Evolutionary conservation across 1,140 invertebrate species (phyloP).

Genomic region (Zaprionus tsacasi): DNA sequence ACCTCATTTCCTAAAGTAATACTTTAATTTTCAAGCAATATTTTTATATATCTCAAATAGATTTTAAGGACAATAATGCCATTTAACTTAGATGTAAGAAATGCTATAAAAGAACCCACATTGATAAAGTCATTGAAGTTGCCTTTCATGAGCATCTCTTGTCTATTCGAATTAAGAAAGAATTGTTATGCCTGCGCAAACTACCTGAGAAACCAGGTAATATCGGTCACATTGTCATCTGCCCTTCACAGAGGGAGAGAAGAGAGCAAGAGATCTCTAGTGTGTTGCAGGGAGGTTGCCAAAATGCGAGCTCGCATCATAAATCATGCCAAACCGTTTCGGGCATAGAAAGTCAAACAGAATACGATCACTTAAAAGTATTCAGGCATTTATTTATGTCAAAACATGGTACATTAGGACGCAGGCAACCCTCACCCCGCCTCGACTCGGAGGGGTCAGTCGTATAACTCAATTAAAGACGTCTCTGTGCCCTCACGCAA

Average conservation of each 20-base stretch:
- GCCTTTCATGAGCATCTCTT: conserved; percentile 30
- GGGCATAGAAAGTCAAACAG: conserved; percentile 74
- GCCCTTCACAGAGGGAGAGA: conserved; percentile 13
- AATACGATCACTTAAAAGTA: conserved; percentile 79
- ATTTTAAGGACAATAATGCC: background rate
- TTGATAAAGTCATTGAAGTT: conserved; percentile 18
- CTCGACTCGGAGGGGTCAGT: conserved; percentile 54
- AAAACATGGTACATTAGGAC: conserved; percentile 73
- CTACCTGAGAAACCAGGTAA: conserved; percentile 37
- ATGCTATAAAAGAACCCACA: background rate
- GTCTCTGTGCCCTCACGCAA: conserved; percentile 68
- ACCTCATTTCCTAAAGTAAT: background rate
- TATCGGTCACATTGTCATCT: conserved; percentile 42
- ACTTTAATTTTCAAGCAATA: background rate
- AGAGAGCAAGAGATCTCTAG: conserved; percentile 25
- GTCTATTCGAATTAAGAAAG: conserved; percentile 36
- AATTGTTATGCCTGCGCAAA: conserved; percentile 29
- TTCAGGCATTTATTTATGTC: conserved; percentile 81
- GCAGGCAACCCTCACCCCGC: conserved; percentile 43
- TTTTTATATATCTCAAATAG: background rate
- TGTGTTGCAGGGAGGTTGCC: conserved; percentile 50
- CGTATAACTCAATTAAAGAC: conserved; percentile 80
- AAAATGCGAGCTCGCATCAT: conserved; percentile 57
- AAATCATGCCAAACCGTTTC: conserved; percentile 74
- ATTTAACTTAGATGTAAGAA: background rate